Base-by-base conservation (phyloP, 2,113 vertebrate species). In the Phyllostomus hastatus region DNA sequence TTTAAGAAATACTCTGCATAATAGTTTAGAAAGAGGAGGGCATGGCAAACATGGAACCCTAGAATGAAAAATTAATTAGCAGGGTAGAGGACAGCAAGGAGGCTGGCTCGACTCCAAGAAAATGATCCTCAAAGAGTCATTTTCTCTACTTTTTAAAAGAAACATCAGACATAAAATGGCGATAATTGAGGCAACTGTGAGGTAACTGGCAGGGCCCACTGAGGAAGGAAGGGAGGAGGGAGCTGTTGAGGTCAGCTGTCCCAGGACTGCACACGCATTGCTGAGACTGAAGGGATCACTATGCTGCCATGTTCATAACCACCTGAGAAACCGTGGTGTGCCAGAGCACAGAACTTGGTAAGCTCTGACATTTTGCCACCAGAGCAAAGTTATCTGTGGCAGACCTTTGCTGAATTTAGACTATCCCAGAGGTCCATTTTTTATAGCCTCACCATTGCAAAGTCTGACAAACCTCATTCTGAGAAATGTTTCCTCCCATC, bases 231-330 rank as follows among this genome's bases (percentile, higher is more conserved):
- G 10, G 22, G 5, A 92, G 10, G 7, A 33, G 28, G 41, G 5
- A 38, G 7, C 46, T 52, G 61, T 26, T 69, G 35, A 79, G 12
- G 31, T 48, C 41, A 52, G 12, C 33, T 75, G 22, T 70, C 10
- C n/a, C 43, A 69, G 17, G 16, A 2, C 33, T 16, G 5, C 5
- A 1, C 3, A n/a, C 1, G 1, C 31, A 70, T 6, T 17, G 26
- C 75, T n/a, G 12, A 52, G 20, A 28, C 57, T 28, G 10, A 48
- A 33, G 35, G 17, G 9, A 41, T 22, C 20, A 2, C n/a, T 15
- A 2, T 9, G 5, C 4, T 15, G 38, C 57, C 1, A 2, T 3
- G 17, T n/a, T n/a, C 31, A 1, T 52, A n/a, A 28, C n/a, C 1
- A 28, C n/a, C 1, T 31, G 57, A 85, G 57, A 35, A 41, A 43